Conservation (phyloP, 2,888 invertebrate genomes). For the Automeris io region DNA sequence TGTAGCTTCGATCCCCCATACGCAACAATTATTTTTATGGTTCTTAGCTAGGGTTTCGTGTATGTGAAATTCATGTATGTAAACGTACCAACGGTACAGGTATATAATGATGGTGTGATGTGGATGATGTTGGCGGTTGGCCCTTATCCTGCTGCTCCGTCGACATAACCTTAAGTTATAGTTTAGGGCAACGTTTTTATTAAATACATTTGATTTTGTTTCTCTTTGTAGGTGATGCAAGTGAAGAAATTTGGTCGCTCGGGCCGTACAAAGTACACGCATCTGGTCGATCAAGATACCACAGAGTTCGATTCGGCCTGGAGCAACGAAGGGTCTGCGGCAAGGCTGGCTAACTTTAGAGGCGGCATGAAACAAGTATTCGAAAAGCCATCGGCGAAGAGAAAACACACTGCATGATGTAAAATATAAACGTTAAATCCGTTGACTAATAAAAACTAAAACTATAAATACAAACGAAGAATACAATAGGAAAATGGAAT, state of each 20-base stretch:
- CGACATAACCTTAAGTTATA: no score
- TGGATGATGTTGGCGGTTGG: no score
- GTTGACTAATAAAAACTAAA: no score
- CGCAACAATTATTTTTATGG: no score
- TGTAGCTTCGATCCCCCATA: no score
- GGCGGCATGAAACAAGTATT: constrained; percentile 96
- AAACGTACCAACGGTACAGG: no score
- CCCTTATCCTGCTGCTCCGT: no score
- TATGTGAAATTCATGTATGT: no score
- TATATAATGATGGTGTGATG: no score
- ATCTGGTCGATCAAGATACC: constrained; percentile 99
- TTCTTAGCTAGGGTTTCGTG: no score
- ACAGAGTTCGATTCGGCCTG: constrained; percentile 98
- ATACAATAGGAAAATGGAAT: no score
- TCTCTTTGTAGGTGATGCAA: constrained; percentile 89
- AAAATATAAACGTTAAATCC: background rate
- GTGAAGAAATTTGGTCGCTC: constrained; percentile 99
- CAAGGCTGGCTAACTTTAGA: constrained; percentile 80
- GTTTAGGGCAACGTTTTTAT: background rate
- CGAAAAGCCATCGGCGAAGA: constrained; percentile 85
- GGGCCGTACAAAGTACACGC: constrained; percentile 99
- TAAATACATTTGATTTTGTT: background rate
- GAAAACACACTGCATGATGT: constrained; percentile 40
- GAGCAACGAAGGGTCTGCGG: constrained; percentile 87
- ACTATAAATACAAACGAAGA: no score